A percentile compares a stretch with the other conserved stretches of the same genome.
Evolutionary conservation across 2,888 invertebrate species (phyloP).

Genomic region (Pollenia griseotomentosa): DNA sequence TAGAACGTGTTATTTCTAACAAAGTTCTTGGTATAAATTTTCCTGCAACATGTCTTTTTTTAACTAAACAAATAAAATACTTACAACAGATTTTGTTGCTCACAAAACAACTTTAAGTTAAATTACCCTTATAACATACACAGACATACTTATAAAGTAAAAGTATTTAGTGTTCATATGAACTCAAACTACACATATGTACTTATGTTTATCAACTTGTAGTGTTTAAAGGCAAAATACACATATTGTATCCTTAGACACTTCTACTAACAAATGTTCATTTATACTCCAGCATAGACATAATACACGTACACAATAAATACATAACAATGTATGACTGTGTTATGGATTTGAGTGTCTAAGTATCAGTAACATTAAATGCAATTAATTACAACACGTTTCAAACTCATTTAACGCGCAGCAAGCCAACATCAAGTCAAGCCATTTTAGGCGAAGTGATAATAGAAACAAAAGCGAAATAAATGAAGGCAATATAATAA

Average conservation of each 20-base stretch:
- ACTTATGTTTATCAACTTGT: too few species aligned
- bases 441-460: slow-evolving; percentile 17
- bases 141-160: slow-evolving; percentile 32
- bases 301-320: slow-evolving; percentile 12
- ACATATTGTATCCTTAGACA: slow-evolving; percentile 12
- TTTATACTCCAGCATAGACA: slow-evolving; percentile 6
- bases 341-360: slow-evolving; percentile 60
- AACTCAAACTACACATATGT: not conserved
- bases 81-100: slow-evolving; percentile 11
- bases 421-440: slow-evolving; percentile 52
- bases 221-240: not conserved
- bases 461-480: slow-evolving; percentile 45
- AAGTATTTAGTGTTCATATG: slow-evolving; percentile 37
- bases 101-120: slow-evolving; percentile 43
- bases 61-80: slow-evolving; percentile 6
- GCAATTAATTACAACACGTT: slow-evolving; percentile 73
- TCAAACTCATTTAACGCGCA: slow-evolving; percentile 71
- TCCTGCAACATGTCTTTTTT: not conserved
- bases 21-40: too few species aligned
- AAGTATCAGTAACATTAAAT: slow-evolving; percentile 68
- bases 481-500: slow-evolving; percentile 44
- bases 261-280: not conserved
- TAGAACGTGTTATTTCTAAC: too few species aligned
- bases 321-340: slow-evolving; percentile 29
- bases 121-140: slow-evolving; percentile 51